These are phyloP conservation scores for Leiothrix lutea DNA, from an alignment of 2,113 vertebrate genomes.

Conservation along the genomic window DNA sequence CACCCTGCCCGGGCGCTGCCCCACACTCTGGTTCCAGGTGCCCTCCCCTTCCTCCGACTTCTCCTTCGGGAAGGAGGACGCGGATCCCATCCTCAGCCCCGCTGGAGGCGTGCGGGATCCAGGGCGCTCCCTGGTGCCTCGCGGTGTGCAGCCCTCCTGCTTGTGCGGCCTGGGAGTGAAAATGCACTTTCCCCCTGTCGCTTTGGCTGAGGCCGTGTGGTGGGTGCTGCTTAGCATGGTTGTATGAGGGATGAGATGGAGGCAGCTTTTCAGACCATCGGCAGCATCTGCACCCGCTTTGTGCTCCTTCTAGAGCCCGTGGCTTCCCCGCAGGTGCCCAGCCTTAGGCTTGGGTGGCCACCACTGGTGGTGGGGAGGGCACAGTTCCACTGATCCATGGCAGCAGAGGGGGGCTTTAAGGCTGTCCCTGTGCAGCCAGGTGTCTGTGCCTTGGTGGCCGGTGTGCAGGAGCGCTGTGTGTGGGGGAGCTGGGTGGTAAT, in stretches of 20 bases:
- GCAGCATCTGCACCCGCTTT: fast-evolving
- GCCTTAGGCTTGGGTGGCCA: not conserved
- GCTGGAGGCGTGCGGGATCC: not conserved
- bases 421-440: fast-evolving
- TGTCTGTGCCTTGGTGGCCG: fast-evolving
- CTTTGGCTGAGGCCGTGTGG: not conserved
- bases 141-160: not conserved
- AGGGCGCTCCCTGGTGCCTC: not conserved
- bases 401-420: not conserved
- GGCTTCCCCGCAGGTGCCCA: not conserved
- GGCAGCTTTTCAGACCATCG: not conserved
- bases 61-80: not conserved
- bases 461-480: fast-evolving
- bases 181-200: fast-evolving
- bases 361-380: not conserved
- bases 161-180: not conserved
- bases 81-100: too few species aligned
- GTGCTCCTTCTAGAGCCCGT: not conserved
- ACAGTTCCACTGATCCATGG: not conserved
- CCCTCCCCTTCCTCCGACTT: fast-evolving
- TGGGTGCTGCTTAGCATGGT: not conserved
- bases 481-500: not conserved
- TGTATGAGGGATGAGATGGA: not conserved
- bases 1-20: not conserved
- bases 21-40: too few species aligned